These are phyloP conservation scores for Osmoderma eremita DNA, from an alignment of 2,888 invertebrate species.

Conservation along the genomic window DNA sequence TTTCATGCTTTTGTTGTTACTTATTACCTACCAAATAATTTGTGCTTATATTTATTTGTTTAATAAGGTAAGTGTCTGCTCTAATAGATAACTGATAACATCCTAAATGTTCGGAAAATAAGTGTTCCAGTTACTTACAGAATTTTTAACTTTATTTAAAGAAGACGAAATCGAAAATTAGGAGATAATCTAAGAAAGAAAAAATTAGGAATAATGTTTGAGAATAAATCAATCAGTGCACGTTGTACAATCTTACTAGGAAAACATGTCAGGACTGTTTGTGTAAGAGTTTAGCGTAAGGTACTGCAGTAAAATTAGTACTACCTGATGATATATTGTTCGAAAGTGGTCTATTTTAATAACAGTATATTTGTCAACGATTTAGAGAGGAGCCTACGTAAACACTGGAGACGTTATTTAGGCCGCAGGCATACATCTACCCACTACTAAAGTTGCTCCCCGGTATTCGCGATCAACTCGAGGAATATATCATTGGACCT, in stretches of 20 bases:
- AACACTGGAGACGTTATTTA: constrained; percentile 16
- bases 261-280: constrained; percentile 31
- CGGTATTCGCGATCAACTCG: constrained; percentile 42
- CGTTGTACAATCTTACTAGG: constrained; percentile 21
- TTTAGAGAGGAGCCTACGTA: constrained; percentile 29
- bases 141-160: no score
- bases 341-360: constrained; percentile 39
- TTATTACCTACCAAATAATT: no score
- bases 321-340: constrained; percentile 37
- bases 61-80: no score
- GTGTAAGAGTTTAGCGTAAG: constrained; percentile 21
- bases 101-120: no score
- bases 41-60: no score
- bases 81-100: no score
- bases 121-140: no score
- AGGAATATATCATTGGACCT: constrained; percentile 51
- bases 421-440: constrained; percentile 47
- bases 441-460: constrained; percentile 39
- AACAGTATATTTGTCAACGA: constrained; percentile 39
- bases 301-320: constrained; percentile 31
- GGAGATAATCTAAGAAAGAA: neutral
- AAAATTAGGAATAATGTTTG: constrained; percentile 9
- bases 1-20: no score
- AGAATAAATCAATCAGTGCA: constrained; percentile 29
- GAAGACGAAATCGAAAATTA: no score